phyloP scores from a whole-genome alignment of 2,797 vertebrate genomes.

The Polyboroides typus region DNA sequence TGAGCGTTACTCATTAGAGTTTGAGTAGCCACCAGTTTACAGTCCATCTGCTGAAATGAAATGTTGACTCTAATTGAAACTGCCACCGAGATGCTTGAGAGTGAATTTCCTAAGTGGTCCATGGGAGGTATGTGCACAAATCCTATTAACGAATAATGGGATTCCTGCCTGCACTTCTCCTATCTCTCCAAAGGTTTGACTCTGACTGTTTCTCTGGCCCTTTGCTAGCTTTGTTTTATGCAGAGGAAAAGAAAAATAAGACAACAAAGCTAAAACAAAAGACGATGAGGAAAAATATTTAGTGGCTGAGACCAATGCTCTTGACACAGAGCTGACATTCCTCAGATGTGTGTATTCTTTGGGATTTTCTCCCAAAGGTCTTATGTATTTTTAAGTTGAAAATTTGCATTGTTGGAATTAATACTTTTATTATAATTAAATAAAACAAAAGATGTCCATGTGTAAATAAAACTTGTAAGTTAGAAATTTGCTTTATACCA shows the following conservation, averaged over 20 bases:
- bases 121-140: conserved; percentile 34
- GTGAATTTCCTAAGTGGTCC: conserved; percentile 50
- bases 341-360: conserved; percentile 67
- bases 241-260: conserved; percentile 32
- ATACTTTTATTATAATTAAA: conserved; percentile 67
- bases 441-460: conserved; percentile 35
- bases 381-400: conserved; percentile 64
- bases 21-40: conserved; percentile 46
- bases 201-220: conserved; percentile 31
- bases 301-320: conserved; percentile 23
- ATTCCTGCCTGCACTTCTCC: conserved; percentile 35
- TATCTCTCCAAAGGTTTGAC: background rate
- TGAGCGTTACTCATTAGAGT: background rate
- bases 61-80: conserved; percentile 46
- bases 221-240: conserved; percentile 34
- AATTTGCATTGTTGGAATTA: conserved; percentile 38
- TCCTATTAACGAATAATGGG: conserved; percentile 63
- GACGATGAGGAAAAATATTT: conserved; percentile 41
- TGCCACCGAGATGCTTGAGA: conserved; percentile 27
- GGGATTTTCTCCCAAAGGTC: conserved; percentile 48
- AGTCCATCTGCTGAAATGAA: conserved; percentile 56
- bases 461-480: conserved; percentile 63
- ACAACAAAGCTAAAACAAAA: conserved; percentile 30
- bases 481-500: conserved; percentile 30
- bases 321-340: conserved; percentile 65